A percentile compares a stretch with the other conserved stretches of the same genome.
Conservation (phyloP, 1,140 invertebrate genomes). For the Drosophila parabipectinata region DNA sequence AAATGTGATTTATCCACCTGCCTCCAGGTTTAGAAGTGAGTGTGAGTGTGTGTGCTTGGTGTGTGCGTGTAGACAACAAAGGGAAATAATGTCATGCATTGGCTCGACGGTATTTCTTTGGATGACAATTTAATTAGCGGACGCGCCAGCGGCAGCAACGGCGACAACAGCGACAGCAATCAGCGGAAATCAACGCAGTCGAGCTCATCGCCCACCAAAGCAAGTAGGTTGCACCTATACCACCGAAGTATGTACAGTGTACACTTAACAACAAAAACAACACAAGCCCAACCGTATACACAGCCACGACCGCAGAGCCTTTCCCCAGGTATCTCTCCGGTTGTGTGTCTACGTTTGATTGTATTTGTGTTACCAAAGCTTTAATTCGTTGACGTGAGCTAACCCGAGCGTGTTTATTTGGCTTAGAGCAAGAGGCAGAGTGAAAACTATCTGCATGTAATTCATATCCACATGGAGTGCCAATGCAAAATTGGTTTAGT, state of each 20-base stretch:
- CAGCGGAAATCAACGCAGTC: conserved; percentile 77
- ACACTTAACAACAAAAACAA: not conserved
- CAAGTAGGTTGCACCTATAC: conserved; percentile 75
- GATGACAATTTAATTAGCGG: conserved; percentile 84
- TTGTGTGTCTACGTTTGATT: not conserved
- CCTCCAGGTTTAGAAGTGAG: conserved; percentile 14
- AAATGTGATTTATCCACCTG: conserved; percentile 51
- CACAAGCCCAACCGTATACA: conserved; percentile 6
- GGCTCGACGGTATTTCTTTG: conserved; percentile 82
- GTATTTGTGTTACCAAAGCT: conserved; percentile 18
- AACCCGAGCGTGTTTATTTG: conserved; percentile 74
- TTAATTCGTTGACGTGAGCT: conserved; percentile 51
- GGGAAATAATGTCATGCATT: conserved; percentile 83
- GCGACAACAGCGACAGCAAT: conserved; percentile 74
- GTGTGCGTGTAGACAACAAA: conserved; percentile 46
- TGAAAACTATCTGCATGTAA: conserved; percentile 39
- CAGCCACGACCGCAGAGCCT: conserved; percentile 9
- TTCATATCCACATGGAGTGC: conserved; percentile 22
- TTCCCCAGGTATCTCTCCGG: not conserved
- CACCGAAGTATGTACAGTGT: conserved; percentile 14
- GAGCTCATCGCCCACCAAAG: conserved; percentile 75
- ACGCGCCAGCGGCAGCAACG: conserved; percentile 77
- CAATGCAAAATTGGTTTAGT: conserved; percentile 12
- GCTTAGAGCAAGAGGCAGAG: conserved; percentile 31
- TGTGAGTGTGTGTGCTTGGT: conserved; percentile 21